Conservation (phyloP, 2,888 invertebrate genomes). For the Erebia aethiops region DNA sequence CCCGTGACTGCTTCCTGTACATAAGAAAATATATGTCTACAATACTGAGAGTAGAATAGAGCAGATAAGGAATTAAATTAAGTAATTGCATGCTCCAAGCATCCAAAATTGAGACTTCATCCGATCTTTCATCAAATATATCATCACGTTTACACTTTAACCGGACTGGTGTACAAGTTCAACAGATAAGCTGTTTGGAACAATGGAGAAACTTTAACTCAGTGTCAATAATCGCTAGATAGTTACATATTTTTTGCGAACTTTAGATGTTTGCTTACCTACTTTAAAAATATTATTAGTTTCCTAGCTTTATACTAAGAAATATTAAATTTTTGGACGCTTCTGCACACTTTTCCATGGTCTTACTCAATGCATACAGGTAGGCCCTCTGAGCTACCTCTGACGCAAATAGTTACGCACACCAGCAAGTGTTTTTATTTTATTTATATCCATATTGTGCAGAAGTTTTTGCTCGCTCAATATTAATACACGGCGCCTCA, state of each 20-base stretch:
- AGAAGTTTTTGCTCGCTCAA: conserved; percentile 14
- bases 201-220: too few relatives aligned
- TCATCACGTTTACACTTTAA: not conserved
- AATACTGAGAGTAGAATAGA: too few relatives aligned
- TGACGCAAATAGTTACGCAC: conserved; percentile 17
- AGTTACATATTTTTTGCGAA: not conserved
- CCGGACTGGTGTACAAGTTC: not conserved
- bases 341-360: too few relatives aligned
- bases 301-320: too few relatives aligned
- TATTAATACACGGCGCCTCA: conserved; percentile 21
- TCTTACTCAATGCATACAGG: not conserved
- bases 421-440: conserved; percentile 13
- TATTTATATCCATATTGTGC: conserved; percentile 17
- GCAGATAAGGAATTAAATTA: too few relatives aligned
- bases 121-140: too few relatives aligned
- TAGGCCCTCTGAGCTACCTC: not conserved
- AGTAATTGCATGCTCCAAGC: too few relatives aligned
- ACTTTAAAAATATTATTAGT: too few relatives aligned
- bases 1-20: not conserved
- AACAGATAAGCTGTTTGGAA: too few relatives aligned
- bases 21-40: not conserved
- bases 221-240: not conserved
- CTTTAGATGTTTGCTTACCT: too few relatives aligned
- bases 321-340: too few relatives aligned
- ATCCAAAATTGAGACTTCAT: too few relatives aligned